These are phyloP conservation scores for Agonopterix heracliana DNA, from an alignment of 2,888 invertebrate species.

Conservation along the genomic window DNA sequence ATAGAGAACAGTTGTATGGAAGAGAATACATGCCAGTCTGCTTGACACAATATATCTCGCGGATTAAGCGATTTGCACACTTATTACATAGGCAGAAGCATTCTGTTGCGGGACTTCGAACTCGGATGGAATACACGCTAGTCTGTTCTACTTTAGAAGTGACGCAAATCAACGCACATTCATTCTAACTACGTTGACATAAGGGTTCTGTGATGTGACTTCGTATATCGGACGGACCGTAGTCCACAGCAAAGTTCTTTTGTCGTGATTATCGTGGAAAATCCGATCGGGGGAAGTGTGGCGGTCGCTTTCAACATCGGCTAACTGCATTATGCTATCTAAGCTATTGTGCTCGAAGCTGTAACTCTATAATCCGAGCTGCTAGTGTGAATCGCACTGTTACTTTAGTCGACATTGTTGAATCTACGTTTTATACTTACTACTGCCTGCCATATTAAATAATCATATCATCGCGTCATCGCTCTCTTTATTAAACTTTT, in stretches of 20 bases:
- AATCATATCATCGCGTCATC: no score
- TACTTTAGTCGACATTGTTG: constrained; percentile 22
- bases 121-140: neutral
- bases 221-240: constrained; percentile 18
- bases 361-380: constrained; percentile 44
- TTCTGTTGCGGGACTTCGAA: no score
- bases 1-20: constrained; percentile 15
- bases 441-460: no score
- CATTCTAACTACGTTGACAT: no score
- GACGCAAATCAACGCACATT: no score
- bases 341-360: constrained; percentile 48
- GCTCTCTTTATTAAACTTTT: no score
- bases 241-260: constrained; percentile 68
- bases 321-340: constrained; percentile 74
- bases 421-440: no score
- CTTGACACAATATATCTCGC: no score
- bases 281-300: constrained; percentile 72
- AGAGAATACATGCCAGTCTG: neutral
- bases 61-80: no score
- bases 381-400: constrained; percentile 3
- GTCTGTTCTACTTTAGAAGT: no score
- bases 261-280: constrained; percentile 73
- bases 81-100: no score
- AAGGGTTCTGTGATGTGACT: no score
- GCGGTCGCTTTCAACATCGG: constrained; percentile 64